phyloP scores from a whole-genome alignment of 2,113 vertebrate genomes.

The Sterrhoptilus dennistouni region DNA sequence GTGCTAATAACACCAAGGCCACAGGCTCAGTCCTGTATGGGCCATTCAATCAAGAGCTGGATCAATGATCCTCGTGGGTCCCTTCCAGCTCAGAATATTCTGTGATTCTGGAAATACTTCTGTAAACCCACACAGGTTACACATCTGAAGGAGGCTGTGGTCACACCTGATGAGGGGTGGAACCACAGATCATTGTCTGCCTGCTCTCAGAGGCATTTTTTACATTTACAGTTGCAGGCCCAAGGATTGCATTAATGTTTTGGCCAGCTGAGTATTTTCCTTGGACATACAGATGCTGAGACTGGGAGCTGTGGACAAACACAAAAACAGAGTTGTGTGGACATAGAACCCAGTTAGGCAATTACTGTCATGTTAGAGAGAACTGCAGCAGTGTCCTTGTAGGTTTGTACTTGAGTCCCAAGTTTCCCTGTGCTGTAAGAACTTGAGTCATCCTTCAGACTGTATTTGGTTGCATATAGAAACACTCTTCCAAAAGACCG shows the following conservation, averaged over 20 bases:
- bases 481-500: not conserved
- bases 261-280: not conserved
- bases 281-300: not conserved
- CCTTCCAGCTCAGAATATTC: not conserved
- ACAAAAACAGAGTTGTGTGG: not conserved
- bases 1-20: not conserved
- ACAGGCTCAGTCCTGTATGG: not conserved
- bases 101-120: not conserved
- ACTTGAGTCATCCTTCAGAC: not conserved
- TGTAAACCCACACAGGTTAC: not conserved
- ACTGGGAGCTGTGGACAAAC: not conserved
- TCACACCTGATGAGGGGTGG: not conserved
- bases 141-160: not conserved
- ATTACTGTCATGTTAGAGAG: not conserved
- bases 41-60: not conserved
- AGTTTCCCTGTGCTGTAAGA: not conserved
- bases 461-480: not conserved
- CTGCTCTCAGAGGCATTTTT: not conserved
- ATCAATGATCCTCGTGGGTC: rapidly evolving
- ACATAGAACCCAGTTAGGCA: not conserved
- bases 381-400: not conserved
- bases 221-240: not conserved
- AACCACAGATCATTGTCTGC: not conserved
- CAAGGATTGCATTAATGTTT: not conserved
- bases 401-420: not conserved